Percentiles rank a stretch among this genome's conserved stretches.
These are phyloP conservation scores for Cylindroiulus punctatus DNA, from an alignment of 2,888 invertebrate genomes.

Conservation along the genomic window DNA sequence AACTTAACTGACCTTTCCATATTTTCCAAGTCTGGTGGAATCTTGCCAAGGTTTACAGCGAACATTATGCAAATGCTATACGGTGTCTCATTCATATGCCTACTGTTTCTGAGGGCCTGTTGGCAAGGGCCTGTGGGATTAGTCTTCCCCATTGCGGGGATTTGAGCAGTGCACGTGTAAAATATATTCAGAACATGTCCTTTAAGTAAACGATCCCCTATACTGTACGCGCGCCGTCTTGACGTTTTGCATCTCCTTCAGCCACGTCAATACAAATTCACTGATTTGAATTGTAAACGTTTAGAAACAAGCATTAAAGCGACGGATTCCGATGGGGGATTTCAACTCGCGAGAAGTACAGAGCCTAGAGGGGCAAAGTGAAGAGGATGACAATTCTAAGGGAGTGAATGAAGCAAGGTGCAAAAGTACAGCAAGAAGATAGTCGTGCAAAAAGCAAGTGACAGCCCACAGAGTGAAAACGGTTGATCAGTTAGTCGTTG, in stretches of 20 bases:
- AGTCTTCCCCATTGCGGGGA: background rate
- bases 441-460: slow-evolving; percentile 9
- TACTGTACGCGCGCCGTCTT: background rate
- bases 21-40: too few relatives aligned
- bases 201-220: slow-evolving; percentile 4
- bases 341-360: slow-evolving; percentile 1
- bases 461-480: slow-evolving; percentile 28
- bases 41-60: background rate
- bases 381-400: background rate
- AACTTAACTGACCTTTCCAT: too few relatives aligned
- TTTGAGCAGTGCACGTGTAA: background rate
- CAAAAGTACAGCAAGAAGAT: background rate
- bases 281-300: slow-evolving; percentile 42
- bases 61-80: too few relatives aligned
- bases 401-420: background rate
- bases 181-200: background rate
- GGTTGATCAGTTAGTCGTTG: slow-evolving; percentile 23
- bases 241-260: slow-evolving; percentile 34
- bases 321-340: slow-evolving; percentile 34
- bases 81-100: background rate
- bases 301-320: slow-evolving; percentile 38
- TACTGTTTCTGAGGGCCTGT: background rate
- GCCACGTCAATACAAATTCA: slow-evolving; percentile 29
- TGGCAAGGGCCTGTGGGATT: background rate
- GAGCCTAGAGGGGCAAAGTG: background rate